Base-by-base conservation (phyloP, 2,888 invertebrate genomes). In the Aleiodes leptofemur region DNA sequence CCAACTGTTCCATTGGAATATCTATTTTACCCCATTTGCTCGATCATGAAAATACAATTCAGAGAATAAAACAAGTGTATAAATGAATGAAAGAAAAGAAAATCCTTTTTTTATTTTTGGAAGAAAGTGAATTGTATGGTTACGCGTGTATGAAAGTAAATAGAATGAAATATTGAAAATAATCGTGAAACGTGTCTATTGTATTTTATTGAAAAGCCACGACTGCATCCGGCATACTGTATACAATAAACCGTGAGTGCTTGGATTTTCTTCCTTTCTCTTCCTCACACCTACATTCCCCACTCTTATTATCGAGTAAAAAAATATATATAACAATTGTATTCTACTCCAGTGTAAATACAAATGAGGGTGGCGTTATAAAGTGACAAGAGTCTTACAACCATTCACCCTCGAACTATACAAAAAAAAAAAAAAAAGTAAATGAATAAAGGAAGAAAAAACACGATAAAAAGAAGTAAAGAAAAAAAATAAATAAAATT, bases 331-430 rank as follows among this genome's bases (percentile, higher is more conserved):
- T 48, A 64, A 64, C 64, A 64, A 38, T 64, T 64, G 64, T 48
- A 43, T 23, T 43, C 43, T 43, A 50, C 50, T 11, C 59, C 11
- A 8, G 56, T 69, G 69, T 59, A 59, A 48, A 71, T 59, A 71
- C 70, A 71, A 71, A 71, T 71, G 57, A 71, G 57, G 59, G 48
- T 71, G 57, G 43, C 50, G 59, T 57, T 59, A 59, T 53, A 57
- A 71, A 59, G 59, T 71, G 70, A 53, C 59, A 74, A 23, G 66
- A 50, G 29, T 73, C 66, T 31, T 73, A 31, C 64, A n/a, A 55
- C 56, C 59, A 70, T 34, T 57, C 50, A 70, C 69, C 43, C 57
- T 14, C 51, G 66, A 50, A 76, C 64, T 55, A 61, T 69, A 71
- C 16, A 48, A 56, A 16, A 31, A 43, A 68, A 53, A 43, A 68